A percentile compares a stretch with the other conserved stretches of the same genome.
Conservation (phyloP, 2,888 invertebrate species). For the Dryadula phaetusa region DNA sequence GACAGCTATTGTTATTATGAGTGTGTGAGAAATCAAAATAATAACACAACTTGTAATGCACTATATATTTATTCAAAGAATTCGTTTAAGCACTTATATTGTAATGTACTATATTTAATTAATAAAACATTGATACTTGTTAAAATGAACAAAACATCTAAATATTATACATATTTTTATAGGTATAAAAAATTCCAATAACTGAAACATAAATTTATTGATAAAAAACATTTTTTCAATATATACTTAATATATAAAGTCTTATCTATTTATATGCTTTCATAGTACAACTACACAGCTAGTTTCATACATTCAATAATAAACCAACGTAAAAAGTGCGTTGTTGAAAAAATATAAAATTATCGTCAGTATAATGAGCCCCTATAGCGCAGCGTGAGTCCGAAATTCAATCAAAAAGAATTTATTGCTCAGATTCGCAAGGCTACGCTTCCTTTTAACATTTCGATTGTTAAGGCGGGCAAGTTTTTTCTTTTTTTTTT, state of each 20-base stretch:
- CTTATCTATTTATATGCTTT: not conserved
- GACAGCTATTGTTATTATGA: slow-evolving; percentile 22
- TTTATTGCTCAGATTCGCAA: slow-evolving; percentile 82
- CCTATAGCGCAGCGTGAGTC: slow-evolving; percentile 82
- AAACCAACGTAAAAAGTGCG: slow-evolving; percentile 35
- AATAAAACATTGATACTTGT: too few species aligned
- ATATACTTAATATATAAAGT: not conserved
- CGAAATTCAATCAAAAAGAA: slow-evolving; percentile 81
- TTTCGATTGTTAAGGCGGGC: slow-evolving; percentile 68
- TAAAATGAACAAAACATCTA: not conserved
- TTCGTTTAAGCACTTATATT: too few species aligned
- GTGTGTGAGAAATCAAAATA: not conserved
- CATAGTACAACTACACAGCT: not conserved
- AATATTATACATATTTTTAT: not conserved
- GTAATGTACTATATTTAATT: too few species aligned
- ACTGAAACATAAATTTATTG: not conserved
- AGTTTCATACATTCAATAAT: slow-evolving; percentile 11
- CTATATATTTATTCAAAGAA: too few species aligned
- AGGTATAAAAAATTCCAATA: not conserved
- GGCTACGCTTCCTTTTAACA: slow-evolving; percentile 74
- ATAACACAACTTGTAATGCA: not conserved
- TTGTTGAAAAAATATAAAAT: slow-evolving; percentile 63
- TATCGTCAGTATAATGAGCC: slow-evolving; percentile 78
- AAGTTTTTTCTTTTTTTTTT: slow-evolving; percentile 53
- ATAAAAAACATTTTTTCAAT: not conserved